phyloP scores from a whole-genome alignment of 2,888 invertebrate species.

The Conchocele bisecta region DNA sequence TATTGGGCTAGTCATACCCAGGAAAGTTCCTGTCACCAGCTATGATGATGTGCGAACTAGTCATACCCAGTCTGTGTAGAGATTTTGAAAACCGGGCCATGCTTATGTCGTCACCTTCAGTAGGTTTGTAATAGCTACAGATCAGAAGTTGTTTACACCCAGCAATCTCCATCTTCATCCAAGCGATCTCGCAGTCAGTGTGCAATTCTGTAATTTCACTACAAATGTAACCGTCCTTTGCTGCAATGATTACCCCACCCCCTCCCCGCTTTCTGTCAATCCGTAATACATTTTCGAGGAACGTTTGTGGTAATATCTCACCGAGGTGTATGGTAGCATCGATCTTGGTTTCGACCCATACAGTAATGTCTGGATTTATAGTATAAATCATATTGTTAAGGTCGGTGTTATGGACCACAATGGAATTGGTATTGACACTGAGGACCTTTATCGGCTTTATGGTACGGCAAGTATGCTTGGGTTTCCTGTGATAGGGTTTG shows the following conservation, averaged over 20 bases:
- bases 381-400: slow-evolving; percentile 1
- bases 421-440: slow-evolving; percentile 4
- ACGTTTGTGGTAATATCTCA: slow-evolving; percentile 9
- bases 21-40: no score
- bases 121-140: slow-evolving; percentile 10
- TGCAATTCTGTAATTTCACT: slow-evolving; percentile 7
- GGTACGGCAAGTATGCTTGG: slow-evolving; percentile 7
- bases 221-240: slow-evolving; percentile 7
- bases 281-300: slow-evolving; percentile 9
- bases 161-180: slow-evolving; percentile 4
- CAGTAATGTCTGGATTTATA: slow-evolving; percentile 4
- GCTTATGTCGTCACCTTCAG: slow-evolving; percentile 8
- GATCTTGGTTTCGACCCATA: slow-evolving; percentile 3
- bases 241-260: slow-evolving; percentile 8
- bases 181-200: slow-evolving; percentile 5
- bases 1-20: no score
- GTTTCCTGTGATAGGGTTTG: background rate
- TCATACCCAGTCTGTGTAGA: no score
- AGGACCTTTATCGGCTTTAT: slow-evolving; percentile 9
- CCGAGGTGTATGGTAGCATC: background rate
- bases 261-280: slow-evolving; percentile 12
- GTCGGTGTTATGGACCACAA: background rate
- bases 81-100: slow-evolving; percentile 2
- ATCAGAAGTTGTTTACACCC: background rate
- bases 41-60: no score